These are phyloP conservation scores for Drosophila watanabei DNA, from an alignment of 1,140 invertebrate genomes.

Conservation along the genomic window DNA sequence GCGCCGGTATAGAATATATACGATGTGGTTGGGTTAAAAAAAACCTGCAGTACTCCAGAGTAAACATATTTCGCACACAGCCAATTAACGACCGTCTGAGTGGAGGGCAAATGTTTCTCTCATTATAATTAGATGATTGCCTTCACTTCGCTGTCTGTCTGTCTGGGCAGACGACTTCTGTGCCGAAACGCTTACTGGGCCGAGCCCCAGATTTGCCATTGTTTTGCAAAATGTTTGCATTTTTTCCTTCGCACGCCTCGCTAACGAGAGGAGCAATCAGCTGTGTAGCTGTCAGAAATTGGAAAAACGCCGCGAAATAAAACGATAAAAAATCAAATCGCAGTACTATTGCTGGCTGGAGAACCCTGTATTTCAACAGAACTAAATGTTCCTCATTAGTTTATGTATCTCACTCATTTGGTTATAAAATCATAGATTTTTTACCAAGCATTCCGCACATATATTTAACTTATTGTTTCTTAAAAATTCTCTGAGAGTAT, in stretches of 20 bases:
- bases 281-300: conserved; percentile 31
- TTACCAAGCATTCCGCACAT: neutral
- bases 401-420: neutral
- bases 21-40: neutral
- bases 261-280: conserved; percentile 55
- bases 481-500: neutral
- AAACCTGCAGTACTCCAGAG: conserved; percentile 19
- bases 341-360: neutral
- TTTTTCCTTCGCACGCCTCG: conserved; percentile 35
- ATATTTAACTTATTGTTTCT: conserved; percentile 2
- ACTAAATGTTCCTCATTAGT: too few species aligned
- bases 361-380: too few species aligned
- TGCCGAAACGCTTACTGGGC: conserved; percentile 29
- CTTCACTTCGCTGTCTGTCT: conserved; percentile 17
- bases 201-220: conserved; percentile 42
- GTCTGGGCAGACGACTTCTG: conserved; percentile 4
- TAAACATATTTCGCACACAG: conserved; percentile 25
- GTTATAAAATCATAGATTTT: neutral
- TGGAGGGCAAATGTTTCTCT: conserved; percentile 54
- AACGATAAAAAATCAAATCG: conserved; percentile 39
- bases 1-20: conserved; percentile 8
- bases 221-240: conserved; percentile 34
- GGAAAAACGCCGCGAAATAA: conserved; percentile 12
- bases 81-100: conserved; percentile 36
- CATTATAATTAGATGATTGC: conserved; percentile 64